phyloP scores from a whole-genome alignment of 2,113 vertebrate species.

The Trematomus loennbergii region DNA sequence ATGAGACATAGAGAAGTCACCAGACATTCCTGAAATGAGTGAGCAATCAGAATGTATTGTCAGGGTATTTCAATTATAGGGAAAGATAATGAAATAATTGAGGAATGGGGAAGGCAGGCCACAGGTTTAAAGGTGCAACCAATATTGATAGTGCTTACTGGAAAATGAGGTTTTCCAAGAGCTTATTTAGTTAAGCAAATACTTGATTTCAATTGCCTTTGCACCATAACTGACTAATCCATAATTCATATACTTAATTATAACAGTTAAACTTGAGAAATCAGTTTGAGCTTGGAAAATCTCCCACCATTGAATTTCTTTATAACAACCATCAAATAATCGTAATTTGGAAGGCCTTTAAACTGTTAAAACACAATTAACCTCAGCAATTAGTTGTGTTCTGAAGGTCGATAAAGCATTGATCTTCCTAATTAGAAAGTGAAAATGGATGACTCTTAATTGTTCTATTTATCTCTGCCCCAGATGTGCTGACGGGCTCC shows the following conservation, averaged over 20 bases:
- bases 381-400: constrained; percentile 27
- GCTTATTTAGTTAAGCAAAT: constrained; percentile 17
- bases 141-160: constrained; percentile 23
- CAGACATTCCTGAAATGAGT: constrained; percentile 76
- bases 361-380: constrained; percentile 25
- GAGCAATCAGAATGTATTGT: constrained; percentile 53
- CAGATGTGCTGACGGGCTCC: constrained; percentile 33
- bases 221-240: neutral
- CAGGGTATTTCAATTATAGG: constrained; percentile 38
- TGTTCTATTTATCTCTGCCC: constrained; percentile 47
- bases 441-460: constrained; percentile 54
- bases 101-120: constrained; percentile 12
- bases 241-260: neutral
- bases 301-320: neutral
- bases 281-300: neutral
- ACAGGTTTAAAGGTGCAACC: constrained; percentile 32
- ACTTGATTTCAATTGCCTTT: constrained; percentile 11
- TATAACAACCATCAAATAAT: constrained; percentile 2
- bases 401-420: constrained; percentile 47
- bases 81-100: constrained; percentile 43
- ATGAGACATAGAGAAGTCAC: constrained; percentile 76
- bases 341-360: constrained; percentile 5
- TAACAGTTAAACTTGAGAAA: neutral
- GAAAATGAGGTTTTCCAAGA: constrained; percentile 24
- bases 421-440: constrained; percentile 49